Evolutionary conservation across 2,888 invertebrate genomes (phyloP).

Genomic region (Noctuana brunneofusca): DNA sequence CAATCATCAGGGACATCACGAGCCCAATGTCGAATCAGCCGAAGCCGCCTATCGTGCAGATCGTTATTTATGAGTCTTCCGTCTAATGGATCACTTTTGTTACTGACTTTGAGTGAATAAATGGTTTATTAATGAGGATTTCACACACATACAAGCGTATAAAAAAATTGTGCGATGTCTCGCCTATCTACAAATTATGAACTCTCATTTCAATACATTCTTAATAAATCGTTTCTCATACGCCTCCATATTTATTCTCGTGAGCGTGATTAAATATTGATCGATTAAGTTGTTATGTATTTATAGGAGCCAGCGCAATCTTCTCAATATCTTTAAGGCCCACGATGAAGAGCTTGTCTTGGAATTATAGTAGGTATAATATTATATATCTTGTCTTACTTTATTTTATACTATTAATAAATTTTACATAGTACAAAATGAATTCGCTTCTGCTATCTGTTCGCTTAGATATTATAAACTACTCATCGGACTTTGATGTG

Average conservation of each 20-base stretch:
- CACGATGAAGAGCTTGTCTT: neutral
- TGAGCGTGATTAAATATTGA: neutral
- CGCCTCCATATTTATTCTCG: neutral
- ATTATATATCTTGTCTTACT: no score
- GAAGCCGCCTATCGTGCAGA: conserved; percentile 87
- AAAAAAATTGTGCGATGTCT: neutral
- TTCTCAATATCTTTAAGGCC: neutral
- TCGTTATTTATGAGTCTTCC: conserved; percentile 94
- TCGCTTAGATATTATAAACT: no score
- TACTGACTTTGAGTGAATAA: conserved; percentile 3
- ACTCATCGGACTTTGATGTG: no score
- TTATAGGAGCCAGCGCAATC: neutral
- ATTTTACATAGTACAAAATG: no score
- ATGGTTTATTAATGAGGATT: no score
- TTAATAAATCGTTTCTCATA: conserved; percentile 1
- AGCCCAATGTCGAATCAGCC: conserved; percentile 81
- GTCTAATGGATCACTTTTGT: conserved; percentile 75
- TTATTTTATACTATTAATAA: no score
- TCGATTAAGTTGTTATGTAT: conserved; percentile 3
- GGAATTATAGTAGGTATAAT: neutral
- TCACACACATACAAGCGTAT: neutral
- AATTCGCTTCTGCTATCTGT: no score
- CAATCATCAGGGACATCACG: conserved; percentile 88
- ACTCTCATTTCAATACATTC: conserved; percentile 1
- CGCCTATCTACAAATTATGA: neutral